A percentile compares a stretch with the other conserved stretches of the same genome.
These are phyloP conservation scores for Xenentodon cancila DNA, from an alignment of 2,797 vertebrate species.

Conservation along the genomic window DNA sequence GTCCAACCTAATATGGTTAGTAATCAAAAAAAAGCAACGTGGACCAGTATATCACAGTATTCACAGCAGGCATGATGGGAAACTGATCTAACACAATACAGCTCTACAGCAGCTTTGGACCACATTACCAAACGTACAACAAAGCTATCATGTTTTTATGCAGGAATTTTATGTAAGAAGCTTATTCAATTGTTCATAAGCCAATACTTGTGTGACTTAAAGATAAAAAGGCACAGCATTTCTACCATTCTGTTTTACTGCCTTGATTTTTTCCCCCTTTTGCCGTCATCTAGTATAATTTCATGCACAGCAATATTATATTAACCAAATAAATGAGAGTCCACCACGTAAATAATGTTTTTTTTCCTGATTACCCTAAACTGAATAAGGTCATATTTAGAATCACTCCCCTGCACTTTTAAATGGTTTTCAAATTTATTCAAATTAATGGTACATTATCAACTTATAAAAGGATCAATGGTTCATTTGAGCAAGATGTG, in stretches of 20 bases:
- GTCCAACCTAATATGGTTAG: slow-evolving; percentile 31
- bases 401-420: no score
- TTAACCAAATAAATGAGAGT: no score
- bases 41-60: not conserved
- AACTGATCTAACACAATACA: not conserved
- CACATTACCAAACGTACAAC: not conserved
- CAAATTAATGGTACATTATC: no score
- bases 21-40: slow-evolving; percentile 30
- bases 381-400: no score
- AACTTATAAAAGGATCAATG: no score
- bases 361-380: no score
- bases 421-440: no score
- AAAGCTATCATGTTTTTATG: slow-evolving; percentile 12
- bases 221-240: not conserved
- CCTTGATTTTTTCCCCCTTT: slow-evolving; percentile 33
- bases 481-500: no score
- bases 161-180: slow-evolving; percentile 38
- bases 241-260: slow-evolving; percentile 25
- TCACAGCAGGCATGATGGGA: slow-evolving; percentile 19
- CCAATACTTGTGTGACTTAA: no score
- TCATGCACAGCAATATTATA: no score
- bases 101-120: slow-evolving; percentile 1
- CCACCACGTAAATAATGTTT: no score
- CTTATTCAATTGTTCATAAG: not conserved
- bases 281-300: no score